These are phyloP conservation scores for Chiroxiphia lanceolata DNA, from an alignment of 2,797 vertebrate species.

Conservation along the genomic window DNA sequence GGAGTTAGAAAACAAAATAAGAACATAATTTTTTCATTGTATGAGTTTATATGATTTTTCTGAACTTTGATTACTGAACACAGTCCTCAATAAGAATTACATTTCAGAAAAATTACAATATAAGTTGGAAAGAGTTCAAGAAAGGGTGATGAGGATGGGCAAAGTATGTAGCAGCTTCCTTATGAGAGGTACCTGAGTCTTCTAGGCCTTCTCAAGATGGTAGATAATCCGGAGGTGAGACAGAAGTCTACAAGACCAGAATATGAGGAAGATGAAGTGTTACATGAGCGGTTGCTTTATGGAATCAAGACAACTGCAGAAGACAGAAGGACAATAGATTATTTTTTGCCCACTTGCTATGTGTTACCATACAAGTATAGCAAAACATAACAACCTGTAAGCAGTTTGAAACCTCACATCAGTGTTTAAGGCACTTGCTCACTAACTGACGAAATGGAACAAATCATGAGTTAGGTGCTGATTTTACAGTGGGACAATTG, in stretches of 20 bases:
- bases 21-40: not conserved
- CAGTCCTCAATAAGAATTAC: not conserved
- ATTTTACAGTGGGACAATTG: not conserved
- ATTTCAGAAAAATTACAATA: not conserved
- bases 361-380: not conserved
- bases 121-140: not conserved
- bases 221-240: not conserved
- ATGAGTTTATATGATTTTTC: not conserved
- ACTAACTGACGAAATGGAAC: not conserved
- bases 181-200: not conserved
- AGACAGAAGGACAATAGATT: not conserved
- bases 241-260: not conserved
- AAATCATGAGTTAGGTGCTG: not conserved
- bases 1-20: not conserved
- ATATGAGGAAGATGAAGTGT: not conserved
- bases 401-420: not conserved
- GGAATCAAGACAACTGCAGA: not conserved
- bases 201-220: not conserved
- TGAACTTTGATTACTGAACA: not conserved
- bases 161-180: not conserved
- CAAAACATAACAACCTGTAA: not conserved
- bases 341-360: fast-evolving
- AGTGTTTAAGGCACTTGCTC: not conserved
- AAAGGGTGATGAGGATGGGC: not conserved
- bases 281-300: not conserved